These are phyloP conservation scores for Danaus melanippus DNA, from an alignment of 1,140 invertebrate genomes.

Conservation along the genomic window DNA sequence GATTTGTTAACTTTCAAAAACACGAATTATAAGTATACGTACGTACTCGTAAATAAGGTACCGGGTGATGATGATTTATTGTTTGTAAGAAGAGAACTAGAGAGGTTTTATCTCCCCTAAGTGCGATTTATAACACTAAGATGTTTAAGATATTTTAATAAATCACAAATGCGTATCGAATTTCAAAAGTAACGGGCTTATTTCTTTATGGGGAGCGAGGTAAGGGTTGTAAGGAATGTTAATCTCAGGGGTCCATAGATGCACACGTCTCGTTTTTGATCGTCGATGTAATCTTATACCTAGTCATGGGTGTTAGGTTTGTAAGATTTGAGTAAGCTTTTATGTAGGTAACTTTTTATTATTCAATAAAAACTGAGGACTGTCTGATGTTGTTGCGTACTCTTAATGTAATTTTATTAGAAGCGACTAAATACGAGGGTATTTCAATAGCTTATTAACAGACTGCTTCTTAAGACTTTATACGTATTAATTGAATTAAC, in stretches of 20 bases:
- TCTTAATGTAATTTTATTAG: too few species aligned
- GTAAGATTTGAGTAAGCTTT: constrained; percentile 11
- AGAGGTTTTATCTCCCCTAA: constrained; percentile 51
- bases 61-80: constrained; percentile 60
- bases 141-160: constrained; percentile 64
- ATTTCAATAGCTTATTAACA: too few species aligned
- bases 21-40: too few species aligned
- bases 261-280: constrained; percentile 44
- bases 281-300: constrained; percentile 17
- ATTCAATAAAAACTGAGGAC: too few species aligned
- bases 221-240: constrained; percentile 39
- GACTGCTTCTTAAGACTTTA: too few species aligned
- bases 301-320: constrained; percentile 15
- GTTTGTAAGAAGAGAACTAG: constrained; percentile 51
- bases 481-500: too few species aligned
- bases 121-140: constrained; percentile 55
- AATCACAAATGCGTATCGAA: constrained; percentile 64
- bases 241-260: constrained; percentile 45
- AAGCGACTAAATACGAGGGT: too few species aligned
- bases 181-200: constrained; percentile 52
- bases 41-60: constrained; percentile 38
- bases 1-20: too few species aligned
- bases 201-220: constrained; percentile 26
- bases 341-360: neutral
- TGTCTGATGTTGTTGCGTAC: too few species aligned